These are phyloP conservation scores for Connochaetes taurinus DNA, from an alignment of 2,113 vertebrate species.

Conservation along the genomic window DNA sequence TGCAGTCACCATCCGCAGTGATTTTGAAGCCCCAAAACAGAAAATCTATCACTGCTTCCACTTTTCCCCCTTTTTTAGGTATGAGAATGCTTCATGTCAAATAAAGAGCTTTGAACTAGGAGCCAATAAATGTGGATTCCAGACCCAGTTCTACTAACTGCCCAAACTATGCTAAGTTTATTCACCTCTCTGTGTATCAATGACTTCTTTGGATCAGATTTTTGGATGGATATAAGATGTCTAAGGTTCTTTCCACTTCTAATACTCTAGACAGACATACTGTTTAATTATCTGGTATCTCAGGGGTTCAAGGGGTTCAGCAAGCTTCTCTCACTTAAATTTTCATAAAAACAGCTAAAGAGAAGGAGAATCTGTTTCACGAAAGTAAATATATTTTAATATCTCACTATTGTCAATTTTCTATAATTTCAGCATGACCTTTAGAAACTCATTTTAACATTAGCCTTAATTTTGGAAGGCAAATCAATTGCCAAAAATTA, in stretches of 20 bases:
- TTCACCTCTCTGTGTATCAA: neutral
- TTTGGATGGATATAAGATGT: neutral
- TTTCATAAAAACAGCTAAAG: neutral
- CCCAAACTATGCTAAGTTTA: neutral
- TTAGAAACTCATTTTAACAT: neutral
- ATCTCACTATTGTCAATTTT: neutral
- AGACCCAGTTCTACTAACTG: neutral
- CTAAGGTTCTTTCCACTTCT: neutral
- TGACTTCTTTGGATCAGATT: neutral
- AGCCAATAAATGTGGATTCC: neutral
- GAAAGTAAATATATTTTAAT: neutral
- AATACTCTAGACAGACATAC: neutral
- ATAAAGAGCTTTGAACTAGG: neutral
- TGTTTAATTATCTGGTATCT: neutral
- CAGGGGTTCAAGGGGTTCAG: neutral
- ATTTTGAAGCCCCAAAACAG: neutral
- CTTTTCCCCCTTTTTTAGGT: neutral
- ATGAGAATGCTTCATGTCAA: neutral
- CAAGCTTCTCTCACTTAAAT: neutral
- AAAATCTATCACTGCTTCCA: neutral
- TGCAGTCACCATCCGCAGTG: neutral
- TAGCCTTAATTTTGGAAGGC: neutral
- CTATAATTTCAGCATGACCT: neutral
- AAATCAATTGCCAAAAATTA: neutral
- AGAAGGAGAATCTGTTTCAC: neutral